These are phyloP conservation scores for Gouania willdenowi DNA, from an alignment of 2,797 vertebrate genomes.

Conservation along the genomic window DNA sequence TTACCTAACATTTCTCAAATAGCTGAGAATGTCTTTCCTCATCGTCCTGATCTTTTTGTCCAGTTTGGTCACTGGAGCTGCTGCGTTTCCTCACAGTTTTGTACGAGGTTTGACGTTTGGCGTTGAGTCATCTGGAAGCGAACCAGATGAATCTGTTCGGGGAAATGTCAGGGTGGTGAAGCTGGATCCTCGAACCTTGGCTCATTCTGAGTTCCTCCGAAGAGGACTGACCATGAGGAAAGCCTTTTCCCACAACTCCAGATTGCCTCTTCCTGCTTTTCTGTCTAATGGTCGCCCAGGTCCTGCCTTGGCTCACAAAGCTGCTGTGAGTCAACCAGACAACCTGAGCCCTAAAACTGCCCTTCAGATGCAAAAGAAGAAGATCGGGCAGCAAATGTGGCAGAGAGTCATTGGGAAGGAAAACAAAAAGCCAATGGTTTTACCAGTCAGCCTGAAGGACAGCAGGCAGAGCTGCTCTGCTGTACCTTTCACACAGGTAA, in stretches of 20 bases:
- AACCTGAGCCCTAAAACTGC: constrained; percentile 29
- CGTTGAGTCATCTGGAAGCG: constrained; percentile 66
- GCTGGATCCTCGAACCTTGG: constrained; percentile 45
- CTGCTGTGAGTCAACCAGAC: constrained; percentile 27
- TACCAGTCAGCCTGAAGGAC: constrained; percentile 67
- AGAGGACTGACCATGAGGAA: constrained; percentile 29
- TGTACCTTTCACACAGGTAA: constrained; percentile 74
- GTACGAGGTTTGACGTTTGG: constrained; percentile 27
- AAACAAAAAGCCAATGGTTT: constrained; percentile 48
- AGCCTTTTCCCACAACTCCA: constrained; percentile 28
- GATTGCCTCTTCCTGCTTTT: constrained; percentile 66
- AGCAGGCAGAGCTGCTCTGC: constrained; percentile 64
- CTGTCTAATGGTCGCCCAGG: constrained; percentile 64
- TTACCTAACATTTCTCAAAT: not conserved
- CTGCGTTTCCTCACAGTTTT: constrained; percentile 52
- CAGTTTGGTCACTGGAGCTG: constrained; percentile 10
- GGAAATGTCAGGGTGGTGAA: constrained; percentile 67
- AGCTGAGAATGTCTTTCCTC: constrained; percentile 42
- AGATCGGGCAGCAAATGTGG: constrained; percentile 75
- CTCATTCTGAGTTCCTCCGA: constrained; percentile 46
- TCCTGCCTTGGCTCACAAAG: constrained; percentile 17
- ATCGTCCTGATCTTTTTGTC: constrained; percentile 36
- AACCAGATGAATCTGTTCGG: constrained; percentile 46
- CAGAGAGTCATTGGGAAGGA: constrained; percentile 64
- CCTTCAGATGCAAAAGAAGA: constrained; percentile 53